Percentiles rank a stretch among this genome's conserved stretches.
Evolutionary conservation across 2,888 invertebrate genomes (phyloP).

Genomic region (Andrena haemorrhoa): DNA sequence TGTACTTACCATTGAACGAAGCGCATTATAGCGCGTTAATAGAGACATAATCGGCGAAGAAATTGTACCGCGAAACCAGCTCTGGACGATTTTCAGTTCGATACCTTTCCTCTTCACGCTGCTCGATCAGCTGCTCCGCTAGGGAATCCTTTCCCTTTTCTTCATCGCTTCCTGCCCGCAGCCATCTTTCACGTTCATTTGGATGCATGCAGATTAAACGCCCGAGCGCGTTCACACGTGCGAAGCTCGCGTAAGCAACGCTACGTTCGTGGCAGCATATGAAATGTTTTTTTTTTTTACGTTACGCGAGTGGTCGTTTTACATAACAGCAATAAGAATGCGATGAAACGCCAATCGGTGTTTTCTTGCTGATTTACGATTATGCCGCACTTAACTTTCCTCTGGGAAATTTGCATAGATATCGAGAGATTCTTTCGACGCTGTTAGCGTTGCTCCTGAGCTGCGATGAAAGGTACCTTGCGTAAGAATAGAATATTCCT

Average conservation of each 20-base stretch:
- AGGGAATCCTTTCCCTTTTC: constrained; percentile 68
- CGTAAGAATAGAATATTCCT: not conserved
- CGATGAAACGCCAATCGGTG: not conserved
- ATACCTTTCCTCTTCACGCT: constrained; percentile 53
- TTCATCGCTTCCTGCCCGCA: constrained; percentile 54
- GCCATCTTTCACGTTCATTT: constrained; percentile 61
- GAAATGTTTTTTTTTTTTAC: constrained; percentile 10
- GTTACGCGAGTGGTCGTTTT: constrained; percentile 20
- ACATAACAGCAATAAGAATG: constrained; percentile 27
- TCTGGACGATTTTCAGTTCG: constrained; percentile 44
- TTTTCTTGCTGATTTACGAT: not conserved
- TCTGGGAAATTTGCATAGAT: not conserved
- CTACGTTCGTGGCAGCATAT: constrained; percentile 3
- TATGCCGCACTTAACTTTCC: not conserved
- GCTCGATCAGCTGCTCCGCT: constrained; percentile 35
- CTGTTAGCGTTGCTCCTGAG: not conserved
- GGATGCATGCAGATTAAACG: constrained; percentile 58
- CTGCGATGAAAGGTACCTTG: not conserved
- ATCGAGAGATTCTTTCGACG: not conserved
- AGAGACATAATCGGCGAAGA: constrained; percentile 45
- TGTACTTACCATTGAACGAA: too few species aligned
- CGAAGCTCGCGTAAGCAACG: not conserved
- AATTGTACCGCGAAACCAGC: constrained; percentile 58
- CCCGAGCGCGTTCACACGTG: constrained; percentile 9
- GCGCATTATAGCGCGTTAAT: constrained; percentile 1